Evolutionary conservation across 64 coral and sea anemone genomes (phyloP), one percentile per base, ranked within the genome.

Genomic region (Pocillopora verrucosa): DNA sequence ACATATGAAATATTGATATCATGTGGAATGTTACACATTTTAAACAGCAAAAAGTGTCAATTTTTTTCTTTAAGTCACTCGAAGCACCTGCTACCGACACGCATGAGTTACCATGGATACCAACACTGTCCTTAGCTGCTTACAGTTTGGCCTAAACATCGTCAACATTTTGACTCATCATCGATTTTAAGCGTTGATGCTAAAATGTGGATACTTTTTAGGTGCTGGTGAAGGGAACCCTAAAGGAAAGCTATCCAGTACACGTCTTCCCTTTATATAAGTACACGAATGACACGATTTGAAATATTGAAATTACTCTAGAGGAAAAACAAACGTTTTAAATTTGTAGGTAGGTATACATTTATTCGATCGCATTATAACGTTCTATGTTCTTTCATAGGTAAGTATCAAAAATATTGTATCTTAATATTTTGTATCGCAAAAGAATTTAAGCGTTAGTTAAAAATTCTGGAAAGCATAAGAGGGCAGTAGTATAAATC

Each of bases 31-130:
- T 84, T 84, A 84, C 19, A 84, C 34, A 45, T 10, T 51, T 57
- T 17, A 58, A 26, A 65, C 13, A 57, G 10, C 5, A 70, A 70
- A 57, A 59, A 60, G 77, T 60, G 57, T 79, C 22, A 77, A 70
- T 77, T 77, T 77, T 77, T 1, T 41, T 37, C 37, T n/a, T 56
- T 14, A 15, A 79, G 12, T 79, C 38, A 26, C 5, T 62, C 36
- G 0, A 72, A 72, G 64, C 82, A 85, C 82, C 82, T 85, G 82
- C 80, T 20, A 16, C 20, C n/a, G 62, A 13, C 38, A n/a, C 11
- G 36, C 64, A 51, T 85, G 24, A 72, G 36, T 85, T 72, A 17
- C 65, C 36, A 85, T 72, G 82, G 82, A 41, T 72, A 72, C 63
- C 12, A 4, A 5, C 20, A 11, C 67, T 11, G 22, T 70, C 11